Evolutionary conservation across 1,140 invertebrate genomes (phyloP), one percentile per base, ranked within the genome.

Genomic region (Dinoponera quadriceps): DNA sequence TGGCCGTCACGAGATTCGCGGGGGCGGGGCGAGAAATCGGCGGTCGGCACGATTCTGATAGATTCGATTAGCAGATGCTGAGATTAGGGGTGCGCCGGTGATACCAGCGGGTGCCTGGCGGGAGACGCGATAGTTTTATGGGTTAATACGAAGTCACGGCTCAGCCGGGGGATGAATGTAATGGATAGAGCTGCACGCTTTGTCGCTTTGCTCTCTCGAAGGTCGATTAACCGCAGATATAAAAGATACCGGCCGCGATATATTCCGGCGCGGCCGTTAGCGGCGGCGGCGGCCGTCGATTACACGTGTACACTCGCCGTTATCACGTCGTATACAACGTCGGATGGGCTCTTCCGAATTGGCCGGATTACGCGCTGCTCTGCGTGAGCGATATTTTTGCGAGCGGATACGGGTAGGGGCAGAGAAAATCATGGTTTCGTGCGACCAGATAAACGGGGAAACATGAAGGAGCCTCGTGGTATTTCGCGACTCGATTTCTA

Each of bases 1-100:
- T 86, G 72, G 60, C 51, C 57, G 80, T 86, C 80, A 86, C 85
- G 85, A 78, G 65, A 74, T 51, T n/a, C 7, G 57, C 13, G 29
- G 25, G 13, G 20, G 55, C 13, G 13, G 18, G 18, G 20, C 38
- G 5, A 59, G 27, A 11, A 44, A 14, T 51, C 16, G 16, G n/a
- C 16, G 65, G n/a, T 48, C 33, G 18, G 60, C 62, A 20, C 60
- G n/a, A 29, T 13, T 78, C 51, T 20, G 65, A 80, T 71, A 71
- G 65, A 78, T 78, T 69, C 33, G 75, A 80, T 69, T 80, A 75
- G 57, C 51, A 71, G 63, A 78, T 69, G 75, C 13, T 29, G 51
- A 78, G 75, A 80, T 80, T 80, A 71, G 51, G 57, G 33, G 14
- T 18, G 22, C 27, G 63, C 54, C 38, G 38, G 75, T 80, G 75